Evolutionary conservation across 2,113 vertebrate genomes (phyloP), one percentile per base, ranked within the genome.

Genomic region (Gnathonemus longibarbis): DNA sequence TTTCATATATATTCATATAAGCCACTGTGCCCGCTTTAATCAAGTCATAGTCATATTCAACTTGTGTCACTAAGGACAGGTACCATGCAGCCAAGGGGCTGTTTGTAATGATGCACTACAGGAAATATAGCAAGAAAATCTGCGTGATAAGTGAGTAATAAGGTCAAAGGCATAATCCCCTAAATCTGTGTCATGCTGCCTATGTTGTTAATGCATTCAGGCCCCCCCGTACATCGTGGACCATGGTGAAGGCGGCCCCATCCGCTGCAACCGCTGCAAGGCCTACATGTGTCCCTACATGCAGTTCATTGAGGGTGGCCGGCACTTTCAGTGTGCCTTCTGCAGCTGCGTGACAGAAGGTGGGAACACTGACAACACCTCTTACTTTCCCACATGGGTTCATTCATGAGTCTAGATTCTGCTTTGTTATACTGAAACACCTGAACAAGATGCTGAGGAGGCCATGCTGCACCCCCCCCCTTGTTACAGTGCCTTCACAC

Each of bases 231-330:
- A 97, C 91, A 89, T 99, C 10, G 97, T 99, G 91, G 98, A 99
- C 94, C 98, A 99, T 0, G 98, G 98, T 0, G 98, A 99, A 89
- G 94, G 94, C 0, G 98, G 98, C 45, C 98, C 98, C 5, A 95
- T 99, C 93, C 97, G 98, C 87, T 99, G 98, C 92, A 99, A 99
- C 94, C 96, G 98, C 90, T 99, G 98, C 95, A 99, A 99, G 95
- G 98, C 98, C 90, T 99, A 99, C 93, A 99, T 99, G 98, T 99
- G 98, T 93, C 98, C 98, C 21, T 99, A 97, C 94, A 99, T 99
- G 98, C 98, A 98, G 93, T 99, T 99, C 93, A 97, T 99, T 35
- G 98, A 99, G 93, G 98, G 98, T 46, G 98, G 98, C 17, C 97
- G 98, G 19, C 97, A 98, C 91, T 99, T 99, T 94, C 98, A 99